These are phyloP conservation scores for Sycophaga agraensis DNA, from an alignment of 1,140 invertebrate genomes.

Conservation along the genomic window DNA sequence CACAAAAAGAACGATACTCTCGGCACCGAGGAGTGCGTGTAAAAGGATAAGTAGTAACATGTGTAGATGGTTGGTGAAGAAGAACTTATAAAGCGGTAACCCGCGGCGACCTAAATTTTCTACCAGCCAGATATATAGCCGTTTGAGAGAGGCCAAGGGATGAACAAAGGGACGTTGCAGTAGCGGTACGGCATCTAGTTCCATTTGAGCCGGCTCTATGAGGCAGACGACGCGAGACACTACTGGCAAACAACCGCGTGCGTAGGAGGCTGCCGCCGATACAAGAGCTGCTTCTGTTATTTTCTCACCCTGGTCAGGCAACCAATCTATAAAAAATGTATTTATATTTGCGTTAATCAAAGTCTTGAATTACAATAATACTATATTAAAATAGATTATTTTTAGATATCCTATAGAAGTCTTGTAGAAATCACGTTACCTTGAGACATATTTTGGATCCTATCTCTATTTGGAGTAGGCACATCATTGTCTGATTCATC, in stretches of 20 bases:
- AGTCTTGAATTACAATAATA: no score
- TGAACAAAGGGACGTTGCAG: slow-evolving; percentile 71
- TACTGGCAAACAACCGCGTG: slow-evolving; percentile 73
- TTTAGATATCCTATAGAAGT: slow-evolving; percentile 3
- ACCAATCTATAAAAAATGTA: slow-evolving; percentile 38
- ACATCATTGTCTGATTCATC: slow-evolving; percentile 34
- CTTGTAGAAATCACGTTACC: slow-evolving; percentile 32
- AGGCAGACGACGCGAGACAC: slow-evolving; percentile 74
- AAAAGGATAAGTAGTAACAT: slow-evolving; percentile 67
- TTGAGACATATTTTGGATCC: slow-evolving; percentile 31
- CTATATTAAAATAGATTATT: neutral
- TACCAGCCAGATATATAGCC: slow-evolving; percentile 68
- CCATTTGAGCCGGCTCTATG: slow-evolving; percentile 64
- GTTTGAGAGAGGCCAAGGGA: slow-evolving; percentile 68
- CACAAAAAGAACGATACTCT: slow-evolving; percentile 67
- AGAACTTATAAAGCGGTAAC: slow-evolving; percentile 55
- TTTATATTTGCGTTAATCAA: no score
- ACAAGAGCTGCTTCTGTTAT: slow-evolving; percentile 79
- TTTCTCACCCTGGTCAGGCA: slow-evolving; percentile 66
- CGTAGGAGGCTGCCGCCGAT: slow-evolving; percentile 77
- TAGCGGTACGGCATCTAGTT: slow-evolving; percentile 68
- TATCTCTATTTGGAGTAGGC: slow-evolving; percentile 34
- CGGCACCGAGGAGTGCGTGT: slow-evolving; percentile 68
- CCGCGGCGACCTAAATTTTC: slow-evolving; percentile 62
- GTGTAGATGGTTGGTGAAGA: slow-evolving; percentile 65